Evolutionary conservation across 1,140 invertebrate species (phyloP), one percentile per base, ranked within the genome.

Genomic region (Zaprionus inermis): DNA sequence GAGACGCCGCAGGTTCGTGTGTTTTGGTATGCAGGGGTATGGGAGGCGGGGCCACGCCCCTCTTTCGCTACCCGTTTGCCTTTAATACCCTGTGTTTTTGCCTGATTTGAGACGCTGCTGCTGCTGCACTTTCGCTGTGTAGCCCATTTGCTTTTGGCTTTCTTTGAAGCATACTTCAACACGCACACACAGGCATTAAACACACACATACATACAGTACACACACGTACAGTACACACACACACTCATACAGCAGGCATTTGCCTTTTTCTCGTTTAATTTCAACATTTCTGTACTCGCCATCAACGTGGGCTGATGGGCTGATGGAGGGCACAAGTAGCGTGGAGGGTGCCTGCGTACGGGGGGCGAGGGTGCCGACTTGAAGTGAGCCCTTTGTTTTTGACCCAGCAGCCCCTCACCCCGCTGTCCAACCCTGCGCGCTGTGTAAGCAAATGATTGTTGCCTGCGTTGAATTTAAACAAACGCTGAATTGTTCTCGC

Each of bases 401-500:
- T 34, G 30, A 18, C 54, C 20, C 9, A 36, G n/a, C 44, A 11
- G n/a, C 16, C 11, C 10, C 0, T 18, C 14, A 34, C 11, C 20
- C n/a, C 9, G 0, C 34, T 24, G 7, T 3, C 51, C 49, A 20
- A 14, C 30, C 11, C 12, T 9, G 5, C n/a, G 32, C 20, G 4
- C 18, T 61, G 51, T 60, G 68, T 61, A 70, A 72, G 66, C 71
- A 72, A 81, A 89, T 76, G 75, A 84, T 76, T 90, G 78, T 84
- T 89, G 85, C 65, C 84, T 74, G 85, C 65, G 79, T 84, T 84
- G 85, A 89, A 81, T 89, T 90, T 84, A 90, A 90, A 89, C 78
- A 89, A 89, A 84, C 80, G 71, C 59, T 49, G 65, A 69, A 75
- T 80, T 84, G 72, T 84, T 82, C 69, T 77, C 70, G 61, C 49